Conservation (phyloP, 2,113 vertebrate genomes). For the Corydoras maculifer region DNA sequence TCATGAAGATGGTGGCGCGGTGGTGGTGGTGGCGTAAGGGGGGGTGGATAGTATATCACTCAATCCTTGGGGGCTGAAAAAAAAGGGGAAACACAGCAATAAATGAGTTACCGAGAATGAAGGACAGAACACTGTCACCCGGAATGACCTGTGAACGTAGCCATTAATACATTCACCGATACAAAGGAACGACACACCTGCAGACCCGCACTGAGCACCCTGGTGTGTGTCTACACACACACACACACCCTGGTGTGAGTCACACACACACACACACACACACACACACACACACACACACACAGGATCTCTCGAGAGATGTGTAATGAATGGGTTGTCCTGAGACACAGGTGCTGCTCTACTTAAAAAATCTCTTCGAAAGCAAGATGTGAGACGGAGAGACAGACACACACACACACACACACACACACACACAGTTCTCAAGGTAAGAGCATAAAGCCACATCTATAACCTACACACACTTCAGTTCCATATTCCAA, state of each 20-base stretch:
- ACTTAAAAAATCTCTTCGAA: conserved; percentile 30
- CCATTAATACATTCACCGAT: background rate
- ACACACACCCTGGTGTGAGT: background rate
- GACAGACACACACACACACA: background rate
- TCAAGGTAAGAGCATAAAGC: background rate
- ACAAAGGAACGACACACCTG: background rate
- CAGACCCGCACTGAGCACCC: background rate
- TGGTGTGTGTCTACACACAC: conserved; percentile 8
- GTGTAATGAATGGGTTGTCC: conserved; percentile 40
- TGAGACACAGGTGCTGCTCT: conserved; percentile 44
- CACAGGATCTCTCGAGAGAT: conserved; percentile 23
- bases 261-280: conserved; percentile 25
- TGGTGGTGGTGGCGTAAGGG: background rate
- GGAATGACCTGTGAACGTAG: conserved; percentile 2
- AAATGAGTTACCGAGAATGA: background rate
- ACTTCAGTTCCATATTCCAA: background rate
- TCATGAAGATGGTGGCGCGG: background rate
- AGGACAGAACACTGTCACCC: background rate
- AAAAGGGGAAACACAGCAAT: conserved; percentile 4
- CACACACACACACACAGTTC: background rate
- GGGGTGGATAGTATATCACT: conserved; percentile 11
- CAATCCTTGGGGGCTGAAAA: background rate
- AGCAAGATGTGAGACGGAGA: conserved; percentile 12
- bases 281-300: conserved; percentile 12
- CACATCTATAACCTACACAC: background rate